Base-by-base conservation (phyloP, 2,113 vertebrate genomes). In the Ctenodactylus gundi region DNA sequence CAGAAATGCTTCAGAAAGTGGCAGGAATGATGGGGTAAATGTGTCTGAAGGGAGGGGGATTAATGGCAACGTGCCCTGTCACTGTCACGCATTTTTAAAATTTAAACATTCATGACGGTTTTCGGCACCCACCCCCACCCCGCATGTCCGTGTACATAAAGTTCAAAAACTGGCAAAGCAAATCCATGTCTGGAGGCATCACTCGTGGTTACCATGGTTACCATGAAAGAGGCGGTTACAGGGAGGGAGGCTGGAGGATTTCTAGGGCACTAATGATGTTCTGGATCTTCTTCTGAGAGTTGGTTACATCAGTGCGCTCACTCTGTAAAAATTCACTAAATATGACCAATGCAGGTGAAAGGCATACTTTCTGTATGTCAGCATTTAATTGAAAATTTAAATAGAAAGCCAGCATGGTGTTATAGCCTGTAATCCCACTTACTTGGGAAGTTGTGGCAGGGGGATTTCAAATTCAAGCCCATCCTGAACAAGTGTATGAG, bases 291-390 rank as follows among this genome's bases (percentile, higher is more conserved):
- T 84, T n/a, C 57, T 68, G 76, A 27, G 70, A 93, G 27, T 15
- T 64, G 23, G 31, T 77, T 72, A 39, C 8, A 72, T 76, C 84
- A 31, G 4, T 39, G 34, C 58, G 41, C 23, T 85, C 60, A 70
- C 29, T 70, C 84, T 60, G 83, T 64, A 41, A 86, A 93, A 81
- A 91, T 64, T 85, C 36, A 84, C 29, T 81, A 83, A 15, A 55
- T n/a, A 36, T 60, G 75, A 89, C 76, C 44, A 93, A 82, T 53
- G 58, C 39, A 31, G 41, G n/a, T 41, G 18, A 86, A 68, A 29
- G n/a, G 49, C 57, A n/a, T n/a, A 55, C 51, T 58, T 68, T 93
- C 12, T 41, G 20, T 53, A 70, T 62, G 77, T n/a, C 70, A 39
- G 23, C 36, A 29, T 46, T 78, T 57, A 90, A 44, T 77, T 82